Evolutionary conservation across 1,140 invertebrate genomes (phyloP), one percentile per base, ranked within the genome.

Genomic region (Megalonaias nervosa): DNA sequence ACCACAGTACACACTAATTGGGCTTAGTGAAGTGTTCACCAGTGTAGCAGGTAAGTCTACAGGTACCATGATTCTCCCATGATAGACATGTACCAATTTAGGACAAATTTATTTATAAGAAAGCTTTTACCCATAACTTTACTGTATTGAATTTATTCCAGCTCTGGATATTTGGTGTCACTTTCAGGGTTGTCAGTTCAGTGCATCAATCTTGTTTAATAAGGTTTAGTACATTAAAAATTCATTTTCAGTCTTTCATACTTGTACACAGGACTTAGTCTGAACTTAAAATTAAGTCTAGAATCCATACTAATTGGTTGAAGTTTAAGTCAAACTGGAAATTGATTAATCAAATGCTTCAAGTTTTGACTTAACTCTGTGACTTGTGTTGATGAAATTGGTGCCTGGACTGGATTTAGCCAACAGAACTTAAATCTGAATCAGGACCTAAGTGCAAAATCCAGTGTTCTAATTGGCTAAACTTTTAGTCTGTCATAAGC

Each of bases 1-100:
- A 65, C 92, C 92, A 23, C 92, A 93, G 83, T 93, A 93, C 83
- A 87, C 89, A 23, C 83, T 93, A n/a, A 90, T 93, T 66, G 92
- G 92, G 11, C 87, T 92, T 48, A 92, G 92, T 84, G 92, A 93
- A 88, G 90, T 92, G 0, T 93, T 93, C 89, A 91, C 92, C 15
- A 90, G 86, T 76, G 85, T 89, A 58, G 87, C 87, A 83, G 87
- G 88, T 89, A 75, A 68, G 69, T 71, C 56, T 70, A 26, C 12
- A 13, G 3, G 15, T 15, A 1, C 11, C 48, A 21, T 14, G 15
- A 61, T 67, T 12, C 15, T 62, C n/a, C 62, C 48, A 55, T 58
- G 26, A 69, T 31, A 31, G 26, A 67, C 31, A 1, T 67, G 21
- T 38, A 23, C 14, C 48, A 16, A 23, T 11, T 6, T 17, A 26